These are phyloP conservation scores for Oreochromis aureus DNA, from an alignment of 2,113 vertebrate genomes.

Conservation along the genomic window DNA sequence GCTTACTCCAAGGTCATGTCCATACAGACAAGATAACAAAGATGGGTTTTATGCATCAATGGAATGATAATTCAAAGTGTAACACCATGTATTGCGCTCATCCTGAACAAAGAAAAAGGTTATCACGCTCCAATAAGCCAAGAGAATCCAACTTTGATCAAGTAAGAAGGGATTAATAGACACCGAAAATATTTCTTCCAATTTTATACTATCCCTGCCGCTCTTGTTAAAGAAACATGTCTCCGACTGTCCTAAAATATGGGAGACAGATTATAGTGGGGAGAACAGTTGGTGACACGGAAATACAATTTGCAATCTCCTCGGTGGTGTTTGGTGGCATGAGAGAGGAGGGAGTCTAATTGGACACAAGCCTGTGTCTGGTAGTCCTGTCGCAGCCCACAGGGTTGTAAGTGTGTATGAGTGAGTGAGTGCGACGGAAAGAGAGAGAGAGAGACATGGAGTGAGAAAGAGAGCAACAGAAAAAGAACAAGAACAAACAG, in stretches of 20 bases:
- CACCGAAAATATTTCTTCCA: background rate
- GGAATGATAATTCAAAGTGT: background rate
- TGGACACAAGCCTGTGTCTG: constrained; percentile 53
- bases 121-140: background rate
- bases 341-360: constrained; percentile 12
- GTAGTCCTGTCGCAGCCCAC: constrained; percentile 52
- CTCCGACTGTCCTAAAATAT: constrained; percentile 28
- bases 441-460: constrained; percentile 10
- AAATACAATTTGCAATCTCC: constrained; percentile 41
- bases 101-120: background rate
- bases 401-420: constrained; percentile 26
- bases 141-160: background rate
- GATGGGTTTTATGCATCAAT: background rate
- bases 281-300: constrained; percentile 36
- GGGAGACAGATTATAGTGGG: constrained; percentile 9
- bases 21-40: background rate
- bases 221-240: background rate
- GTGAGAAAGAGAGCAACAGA: constrained; percentile 31
- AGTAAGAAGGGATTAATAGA: background rate
- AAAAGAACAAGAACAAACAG: constrained; percentile 57
- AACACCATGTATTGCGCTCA: background rate
- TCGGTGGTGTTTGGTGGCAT: constrained; percentile 13
- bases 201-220: background rate
- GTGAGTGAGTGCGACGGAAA: constrained; percentile 11
- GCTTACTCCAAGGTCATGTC: background rate